phyloP scores from a whole-genome alignment of 2,113 vertebrate genomes.

The Nannobrachium achirus region DNA sequence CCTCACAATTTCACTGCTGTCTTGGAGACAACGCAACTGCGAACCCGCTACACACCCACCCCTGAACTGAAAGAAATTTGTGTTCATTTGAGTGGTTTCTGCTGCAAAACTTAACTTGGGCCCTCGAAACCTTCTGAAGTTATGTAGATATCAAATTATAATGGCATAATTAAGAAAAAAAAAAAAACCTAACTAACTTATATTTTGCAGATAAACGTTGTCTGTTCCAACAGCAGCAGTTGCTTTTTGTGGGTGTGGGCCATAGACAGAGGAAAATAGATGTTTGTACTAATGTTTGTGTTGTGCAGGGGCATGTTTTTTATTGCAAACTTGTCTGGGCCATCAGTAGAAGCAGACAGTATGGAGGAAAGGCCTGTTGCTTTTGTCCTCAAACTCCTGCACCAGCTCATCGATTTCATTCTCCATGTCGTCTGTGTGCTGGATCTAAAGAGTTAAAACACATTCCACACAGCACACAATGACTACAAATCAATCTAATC shows the following conservation, averaged over 20 bases:
- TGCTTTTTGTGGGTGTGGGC: no score
- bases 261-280: conserved; percentile 14
- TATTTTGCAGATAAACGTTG: no score
- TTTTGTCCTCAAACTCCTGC: conserved; percentile 99
- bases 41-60: not conserved
- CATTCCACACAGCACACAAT: no score
- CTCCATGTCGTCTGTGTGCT: conserved; percentile 99
- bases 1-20: conserved; percentile 15
- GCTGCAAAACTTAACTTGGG: no score
- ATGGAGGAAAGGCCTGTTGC: conserved; percentile 94
- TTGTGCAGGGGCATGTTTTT: conserved; percentile 45
- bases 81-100: not conserved
- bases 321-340: conserved; percentile 52
- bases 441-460: conserved; percentile 81
- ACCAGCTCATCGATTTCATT: conserved; percentile 98
- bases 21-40: no score
- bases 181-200: no score
- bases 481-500: no score
- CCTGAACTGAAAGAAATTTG: conserved; percentile 43
- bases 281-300: conserved; percentile 36
- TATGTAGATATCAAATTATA: no score
- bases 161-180: no score
- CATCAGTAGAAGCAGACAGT: conserved; percentile 98
- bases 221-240: no score
- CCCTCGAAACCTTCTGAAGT: no score